Base-by-base conservation (phyloP, 2,888 invertebrate genomes). In the Hipparchia sbordonii region DNA sequence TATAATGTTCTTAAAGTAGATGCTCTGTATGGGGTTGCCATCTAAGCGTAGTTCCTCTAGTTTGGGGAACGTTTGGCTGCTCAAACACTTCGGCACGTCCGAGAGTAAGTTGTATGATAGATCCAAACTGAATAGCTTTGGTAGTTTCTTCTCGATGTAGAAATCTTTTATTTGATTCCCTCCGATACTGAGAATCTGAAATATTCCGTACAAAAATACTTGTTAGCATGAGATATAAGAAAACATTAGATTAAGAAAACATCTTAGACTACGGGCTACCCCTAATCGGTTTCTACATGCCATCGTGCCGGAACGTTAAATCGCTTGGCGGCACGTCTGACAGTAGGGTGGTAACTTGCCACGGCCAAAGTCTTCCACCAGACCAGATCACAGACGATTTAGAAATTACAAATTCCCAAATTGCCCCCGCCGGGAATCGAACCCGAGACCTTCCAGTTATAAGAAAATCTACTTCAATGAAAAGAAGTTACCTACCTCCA, bases 21-120 rank as follows among this genome's bases (percentile, higher is more conserved):
- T 87, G 52, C 80, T 82, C 66, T 87, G 83, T 12, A 95, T 84
- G 2, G 93, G 92, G 85, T 95, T 95, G 74, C 92, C 92, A 80
- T 94, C 95, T 62, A 95, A 82, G n/a, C 89, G 82, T 6, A 95
- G 84, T 62, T 89, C 90, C 67, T 90, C 89, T 73, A 95, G 85
- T 77, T 85, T 86, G 0, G 95, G 95, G 54, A 94, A 89, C 68
- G 89, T 86, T 69, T 89, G 85, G 0, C 83, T 81, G 77, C 83
- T 93, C 46, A 95, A 80, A 45, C 86, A 84, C 77, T 89, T 85
- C 3, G 95, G 95, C 74, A 95, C 85, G 70, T 85, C 87, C 0
- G 82, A 76, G 33, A 95, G 82, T 8, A 88, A 78, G 78, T 95
- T 95, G 78, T 91, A 89, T 0, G 95, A 95, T 45, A 95, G 66